Conservation (phyloP, 2,888 invertebrate genomes). For the Electrophaes corylata region DNA sequence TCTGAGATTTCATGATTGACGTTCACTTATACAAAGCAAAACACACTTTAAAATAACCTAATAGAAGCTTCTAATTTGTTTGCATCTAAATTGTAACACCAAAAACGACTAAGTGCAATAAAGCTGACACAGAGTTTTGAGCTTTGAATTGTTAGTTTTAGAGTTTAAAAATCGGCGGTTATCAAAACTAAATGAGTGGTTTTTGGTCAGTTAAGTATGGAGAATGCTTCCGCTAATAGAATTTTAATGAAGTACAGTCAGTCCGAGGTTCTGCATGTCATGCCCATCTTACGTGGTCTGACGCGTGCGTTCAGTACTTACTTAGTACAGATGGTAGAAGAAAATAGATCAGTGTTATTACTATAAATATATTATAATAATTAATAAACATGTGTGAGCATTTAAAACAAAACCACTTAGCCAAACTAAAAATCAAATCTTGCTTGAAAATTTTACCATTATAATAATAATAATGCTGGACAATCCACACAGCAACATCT, state of each 20-base stretch:
- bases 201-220: conserved; percentile 43
- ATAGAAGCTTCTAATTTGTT: conserved; percentile 19
- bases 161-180: conserved; percentile 39
- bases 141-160: neutral
- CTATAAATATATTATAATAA: too few relatives aligned
- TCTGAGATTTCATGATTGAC: conserved; percentile 59
- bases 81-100: neutral
- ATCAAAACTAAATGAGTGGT: conserved; percentile 20
- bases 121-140: conserved; percentile 22
- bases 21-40: conserved; percentile 39
- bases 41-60: conserved; percentile 36
- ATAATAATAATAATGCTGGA: too few relatives aligned
- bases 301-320: conserved; percentile 57
- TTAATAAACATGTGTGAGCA: too few relatives aligned
- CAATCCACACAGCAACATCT: too few relatives aligned
- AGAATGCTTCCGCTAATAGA: conserved; percentile 84
- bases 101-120: conserved; percentile 25
- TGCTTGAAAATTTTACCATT: too few relatives aligned
- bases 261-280: conserved; percentile 78
- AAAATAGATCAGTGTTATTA: conserved; percentile 26
- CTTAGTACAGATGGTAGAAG: conserved; percentile 53
- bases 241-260: conserved; percentile 84
- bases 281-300: conserved; percentile 77
- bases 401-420: too few relatives aligned
- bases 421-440: too few relatives aligned